Evolutionary conservation across 2,113 vertebrate species (phyloP), one percentile per base, ranked within the genome.

Genomic region (Beaufortia kweichowensis): DNA sequence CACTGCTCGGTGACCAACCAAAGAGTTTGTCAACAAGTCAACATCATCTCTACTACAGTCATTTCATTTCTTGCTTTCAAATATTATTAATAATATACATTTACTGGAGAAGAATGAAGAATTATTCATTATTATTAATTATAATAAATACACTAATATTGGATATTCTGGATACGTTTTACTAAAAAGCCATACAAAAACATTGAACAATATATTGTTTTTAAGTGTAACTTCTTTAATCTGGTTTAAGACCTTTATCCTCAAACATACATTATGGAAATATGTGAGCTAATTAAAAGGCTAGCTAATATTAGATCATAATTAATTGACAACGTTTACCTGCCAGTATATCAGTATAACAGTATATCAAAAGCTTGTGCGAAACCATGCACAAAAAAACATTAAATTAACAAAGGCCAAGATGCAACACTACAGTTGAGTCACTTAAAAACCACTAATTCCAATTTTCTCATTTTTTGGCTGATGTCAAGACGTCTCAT

Each of bases 401-500:
- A 0, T 39, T 0, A 57, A 41, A 59, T 59, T 41, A 28, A 41
- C 33, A 71, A 43, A 39, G 31, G 14, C 10, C 19, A 53, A 59
- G 23, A 71, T 59, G 33, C 15, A 41, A 59, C 31, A 41, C 23
- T 56, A 55, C 28, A 55, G n/a, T 35, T 35, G 29, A 69, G n/a
- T 69, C 67, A 21, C 48, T 56, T 17, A 4, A 9, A n/a, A 15
- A 70, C 55, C 29, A 57, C 21, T 10, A 74, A 23, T 29, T 61
- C 53, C 29, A 19, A 9, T 66, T 23, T 41, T 65, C 62, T 75
- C 8, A 21, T 55, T 64, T 61, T 66, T 76, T 65, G 61, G n/a
- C 15, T 35, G 61, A 76, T 79, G 56, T 73, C n/a, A n/a, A 82
- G 39, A 70, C 28, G 28, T 71, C 60, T 35, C 65, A 62, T 46